These are phyloP conservation scores for Agrochola macilenta DNA, from an alignment of 2,888 invertebrate genomes.

Conservation along the genomic window DNA sequence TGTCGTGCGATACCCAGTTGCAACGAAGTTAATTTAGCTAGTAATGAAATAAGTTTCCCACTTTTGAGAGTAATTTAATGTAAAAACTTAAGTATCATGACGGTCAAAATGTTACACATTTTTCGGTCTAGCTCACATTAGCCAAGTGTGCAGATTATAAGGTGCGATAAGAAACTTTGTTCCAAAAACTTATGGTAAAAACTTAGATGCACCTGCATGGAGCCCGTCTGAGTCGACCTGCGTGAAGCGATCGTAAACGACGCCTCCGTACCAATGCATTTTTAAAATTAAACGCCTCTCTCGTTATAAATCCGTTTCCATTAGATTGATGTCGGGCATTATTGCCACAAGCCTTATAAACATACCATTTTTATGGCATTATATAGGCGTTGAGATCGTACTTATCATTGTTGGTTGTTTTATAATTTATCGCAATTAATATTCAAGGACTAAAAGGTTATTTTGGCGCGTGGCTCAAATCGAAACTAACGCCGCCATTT, in stretches of 20 bases:
- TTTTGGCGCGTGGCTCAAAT: not conserved
- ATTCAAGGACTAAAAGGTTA: not conserved
- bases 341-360: constrained; percentile 48
- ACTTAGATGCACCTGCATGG: constrained; percentile 1
- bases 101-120: no score
- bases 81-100: no score
- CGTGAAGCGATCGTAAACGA: constrained; percentile 59
- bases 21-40: no score
- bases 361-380: constrained; percentile 19
- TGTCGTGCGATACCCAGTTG: no score
- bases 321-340: constrained; percentile 66
- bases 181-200: not conserved
- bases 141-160: no score
- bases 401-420: not conserved
- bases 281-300: constrained; percentile 66
- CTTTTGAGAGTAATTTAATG: no score
- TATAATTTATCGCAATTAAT: not conserved
- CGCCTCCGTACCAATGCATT: constrained; percentile 65
- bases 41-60: no score
- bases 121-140: no score
- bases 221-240: constrained; percentile 52
- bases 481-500: not conserved
- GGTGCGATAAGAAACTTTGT: no score
- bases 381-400: not conserved
- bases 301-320: constrained; percentile 64